Percentiles rank a stretch among this genome's conserved stretches.
Evolutionary conservation across 1,140 invertebrate species (phyloP).

Genomic region (Latrodectus geometricus): DNA sequence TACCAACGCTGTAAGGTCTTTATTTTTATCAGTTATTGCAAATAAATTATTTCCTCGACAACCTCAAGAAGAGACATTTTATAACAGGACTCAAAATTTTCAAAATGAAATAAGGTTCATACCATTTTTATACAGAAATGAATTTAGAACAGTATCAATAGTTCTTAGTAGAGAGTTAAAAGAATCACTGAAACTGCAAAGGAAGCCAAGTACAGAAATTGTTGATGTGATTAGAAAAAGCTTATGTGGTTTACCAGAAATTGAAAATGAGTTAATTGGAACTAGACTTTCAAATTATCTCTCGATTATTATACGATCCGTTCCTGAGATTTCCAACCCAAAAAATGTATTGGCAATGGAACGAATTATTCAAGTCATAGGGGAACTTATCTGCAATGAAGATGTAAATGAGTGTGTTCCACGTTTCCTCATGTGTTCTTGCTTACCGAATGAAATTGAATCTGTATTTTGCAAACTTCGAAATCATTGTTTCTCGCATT

Average conservation of each 20-base stretch:
- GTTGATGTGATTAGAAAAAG: background rate
- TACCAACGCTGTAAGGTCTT: background rate
- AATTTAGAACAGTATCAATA: background rate
- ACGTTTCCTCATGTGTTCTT: background rate
- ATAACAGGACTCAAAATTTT: background rate
- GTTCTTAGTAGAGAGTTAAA: background rate
- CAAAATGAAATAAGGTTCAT: conserved; percentile 1
- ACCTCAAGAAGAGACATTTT: background rate
- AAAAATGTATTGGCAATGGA: background rate
- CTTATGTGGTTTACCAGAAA: background rate
- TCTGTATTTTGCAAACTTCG: background rate
- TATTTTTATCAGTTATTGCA: conserved; percentile 3
- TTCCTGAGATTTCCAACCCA: background rate
- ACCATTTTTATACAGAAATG: conserved; percentile 2
- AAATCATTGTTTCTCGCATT: background rate
- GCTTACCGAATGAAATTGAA: background rate
- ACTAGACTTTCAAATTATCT: background rate
- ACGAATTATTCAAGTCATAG: conserved; percentile 22
- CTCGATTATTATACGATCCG: background rate
- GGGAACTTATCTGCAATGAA: background rate
- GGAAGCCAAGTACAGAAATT: background rate
- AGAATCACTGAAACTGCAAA: background rate
- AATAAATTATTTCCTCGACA: background rate
- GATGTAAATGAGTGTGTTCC: background rate
- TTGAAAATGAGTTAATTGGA: conserved; percentile 5